These are phyloP conservation scores for Siphamia tubifer DNA, from an alignment of 2,113 vertebrate genomes.

Conservation along the genomic window DNA sequence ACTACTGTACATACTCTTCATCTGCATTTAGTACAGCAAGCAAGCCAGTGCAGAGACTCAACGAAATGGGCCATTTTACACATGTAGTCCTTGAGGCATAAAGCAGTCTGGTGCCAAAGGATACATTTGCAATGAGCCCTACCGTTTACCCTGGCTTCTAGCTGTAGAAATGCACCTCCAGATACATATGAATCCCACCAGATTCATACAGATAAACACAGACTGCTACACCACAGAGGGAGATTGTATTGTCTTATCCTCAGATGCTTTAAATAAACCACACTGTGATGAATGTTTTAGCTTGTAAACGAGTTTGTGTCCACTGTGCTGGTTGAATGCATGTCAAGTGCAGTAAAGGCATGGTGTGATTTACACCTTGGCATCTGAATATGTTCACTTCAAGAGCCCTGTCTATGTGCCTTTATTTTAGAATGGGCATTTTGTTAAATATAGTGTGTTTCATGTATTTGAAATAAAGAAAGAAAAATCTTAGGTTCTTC, in stretches of 20 bases:
- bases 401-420: slow-evolving; percentile 28
- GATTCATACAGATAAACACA: slow-evolving; percentile 66
- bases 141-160: slow-evolving; percentile 64
- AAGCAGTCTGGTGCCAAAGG: slow-evolving; percentile 13
- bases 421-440: neutral
- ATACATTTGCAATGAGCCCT: slow-evolving; percentile 55
- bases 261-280: slow-evolving; percentile 38
- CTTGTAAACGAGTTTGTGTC: slow-evolving; percentile 2
- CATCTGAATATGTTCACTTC: slow-evolving; percentile 37
- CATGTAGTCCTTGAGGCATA: slow-evolving; percentile 42
- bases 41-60: slow-evolving; percentile 56
- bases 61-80: slow-evolving; percentile 28
- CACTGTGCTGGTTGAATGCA: slow-evolving; percentile 31
- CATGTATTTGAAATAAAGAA: neutral
- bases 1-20: slow-evolving; percentile 67
- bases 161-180: slow-evolving; percentile 63
- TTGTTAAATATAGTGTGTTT: slow-evolving; percentile 11
- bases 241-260: slow-evolving; percentile 68
- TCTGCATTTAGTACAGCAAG: slow-evolving; percentile 66
- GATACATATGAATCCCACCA: slow-evolving; percentile 63
- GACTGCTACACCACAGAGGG: slow-evolving; percentile 63
- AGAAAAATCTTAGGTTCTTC: neutral
- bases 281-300: slow-evolving; percentile 21
- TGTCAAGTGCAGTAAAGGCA: slow-evolving; percentile 40
- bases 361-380: slow-evolving; percentile 38